Conservation (phyloP, 1,140 invertebrate genomes). For the Nephila pilipes region DNA sequence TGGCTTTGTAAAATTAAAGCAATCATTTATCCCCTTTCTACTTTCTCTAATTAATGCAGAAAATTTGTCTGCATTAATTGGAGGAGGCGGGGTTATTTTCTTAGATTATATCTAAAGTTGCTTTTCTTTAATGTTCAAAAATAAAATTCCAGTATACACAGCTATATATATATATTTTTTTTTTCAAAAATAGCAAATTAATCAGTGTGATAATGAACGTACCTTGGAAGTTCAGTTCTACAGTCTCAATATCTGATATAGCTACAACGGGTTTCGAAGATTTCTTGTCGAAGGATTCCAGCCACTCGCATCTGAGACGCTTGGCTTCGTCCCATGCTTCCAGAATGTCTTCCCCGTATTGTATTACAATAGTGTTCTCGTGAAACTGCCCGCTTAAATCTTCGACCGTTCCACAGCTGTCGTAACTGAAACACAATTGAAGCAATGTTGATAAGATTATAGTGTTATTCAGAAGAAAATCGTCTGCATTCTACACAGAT, state of each 20-base stretch:
- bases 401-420: constrained; percentile 95
- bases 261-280: constrained; percentile 87
- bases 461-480: too few relatives aligned
- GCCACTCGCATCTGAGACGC: constrained; percentile 95
- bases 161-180: too few relatives aligned
- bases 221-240: constrained; percentile 78
- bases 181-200: not conserved
- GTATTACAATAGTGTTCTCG: constrained; percentile 96
- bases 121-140: too few relatives aligned
- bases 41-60: too few relatives aligned
- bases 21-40: too few relatives aligned
- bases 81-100: too few relatives aligned
- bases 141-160: too few relatives aligned
- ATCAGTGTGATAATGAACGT: constrained; percentile 78
- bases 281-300: constrained; percentile 97
- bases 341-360: constrained; percentile 94
- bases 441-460: too few relatives aligned
- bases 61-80: too few relatives aligned
- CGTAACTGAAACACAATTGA: constrained; percentile 89
- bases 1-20: too few relatives aligned
- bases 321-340: constrained; percentile 99
- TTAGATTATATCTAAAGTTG: too few relatives aligned
- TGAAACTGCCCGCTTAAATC: constrained; percentile 88
- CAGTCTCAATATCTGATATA: constrained; percentile 56
- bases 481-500: too few relatives aligned